A percentile compares a stretch with the other conserved stretches of the same genome.
Evolutionary conservation across 2,888 invertebrate genomes (phyloP).

Genomic region (Lepidocyrtinus sp.): DNA sequence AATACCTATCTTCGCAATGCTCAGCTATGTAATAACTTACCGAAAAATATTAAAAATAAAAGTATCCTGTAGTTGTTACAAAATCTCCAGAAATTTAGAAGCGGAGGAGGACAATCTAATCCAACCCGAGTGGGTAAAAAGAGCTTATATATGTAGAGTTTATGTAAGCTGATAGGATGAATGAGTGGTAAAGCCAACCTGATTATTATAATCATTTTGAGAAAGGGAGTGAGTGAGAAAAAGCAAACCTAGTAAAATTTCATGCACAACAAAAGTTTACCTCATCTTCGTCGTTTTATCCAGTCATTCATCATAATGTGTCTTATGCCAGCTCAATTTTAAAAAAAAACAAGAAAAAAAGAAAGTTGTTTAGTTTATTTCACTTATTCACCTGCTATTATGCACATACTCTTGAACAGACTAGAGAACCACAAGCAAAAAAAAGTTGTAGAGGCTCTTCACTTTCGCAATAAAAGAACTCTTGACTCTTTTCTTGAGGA

Average conservation of each 20-base stretch:
- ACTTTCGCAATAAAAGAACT: conserved; percentile 11
- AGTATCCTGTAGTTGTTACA: too few species aligned
- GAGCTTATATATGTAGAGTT: not conserved
- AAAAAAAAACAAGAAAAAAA: not conserved
- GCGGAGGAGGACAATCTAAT: conserved; percentile 13
- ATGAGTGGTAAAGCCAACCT: conserved; percentile 6
- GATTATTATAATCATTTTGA: not conserved
- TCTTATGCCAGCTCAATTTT: not conserved
- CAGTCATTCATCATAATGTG: conserved; percentile 16
- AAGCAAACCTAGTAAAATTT: not conserved
- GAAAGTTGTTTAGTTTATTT: conserved; percentile 16
- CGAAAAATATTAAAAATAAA: not conserved
- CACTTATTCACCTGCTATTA: conserved; percentile 5
- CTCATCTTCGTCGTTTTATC: conserved; percentile 18
- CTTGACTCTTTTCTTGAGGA: conserved; percentile 6
- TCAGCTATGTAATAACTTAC: not conserved
- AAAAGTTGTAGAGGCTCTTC: not conserved
- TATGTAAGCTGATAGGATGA: not conserved
- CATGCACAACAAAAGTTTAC: too few species aligned
- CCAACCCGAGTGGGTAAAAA: conserved; percentile 12
- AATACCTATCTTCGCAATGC: not conserved
- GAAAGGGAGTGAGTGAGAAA: not conserved
- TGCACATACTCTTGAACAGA: not conserved
- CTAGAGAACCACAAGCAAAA: not conserved
- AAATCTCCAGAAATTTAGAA: not conserved